These are phyloP conservation scores for Lateolabrax maculatus DNA, from an alignment of 2,797 vertebrate genomes.

Conservation along the genomic window DNA sequence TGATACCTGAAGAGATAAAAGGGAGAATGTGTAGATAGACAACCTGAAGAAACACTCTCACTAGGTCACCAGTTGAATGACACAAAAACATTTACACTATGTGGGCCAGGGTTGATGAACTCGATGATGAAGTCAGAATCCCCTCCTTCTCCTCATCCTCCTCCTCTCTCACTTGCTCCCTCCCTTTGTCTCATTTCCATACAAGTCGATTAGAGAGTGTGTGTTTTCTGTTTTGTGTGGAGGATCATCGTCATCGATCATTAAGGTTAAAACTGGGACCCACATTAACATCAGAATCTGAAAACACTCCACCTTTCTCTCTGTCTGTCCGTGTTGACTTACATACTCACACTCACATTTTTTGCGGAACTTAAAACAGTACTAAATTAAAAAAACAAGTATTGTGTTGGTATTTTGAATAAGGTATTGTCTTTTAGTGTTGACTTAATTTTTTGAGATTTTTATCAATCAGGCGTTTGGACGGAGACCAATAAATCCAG, in stretches of 20 bases:
- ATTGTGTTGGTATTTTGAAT: too few relatives aligned
- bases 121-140: neutral
- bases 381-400: too few relatives aligned
- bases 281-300: slow-evolving; percentile 13
- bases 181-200: slow-evolving; percentile 22
- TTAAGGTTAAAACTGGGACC: slow-evolving; percentile 25
- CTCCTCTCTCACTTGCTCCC: neutral
- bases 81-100: neutral
- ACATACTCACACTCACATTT: too few relatives aligned
- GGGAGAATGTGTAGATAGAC: too few relatives aligned
- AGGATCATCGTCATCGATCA: too few relatives aligned
- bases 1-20: neutral
- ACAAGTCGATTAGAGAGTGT: slow-evolving; percentile 2
- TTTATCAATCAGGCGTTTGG: neutral
- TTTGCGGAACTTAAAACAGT: too few relatives aligned
- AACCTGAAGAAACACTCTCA: neutral
- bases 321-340: neutral
- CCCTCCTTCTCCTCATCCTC: too few relatives aligned
- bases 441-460: too few relatives aligned
- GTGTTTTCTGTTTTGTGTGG: neutral
- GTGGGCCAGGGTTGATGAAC: neutral
- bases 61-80: neutral
- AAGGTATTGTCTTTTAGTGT: too few relatives aligned
- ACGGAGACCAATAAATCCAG: neutral
- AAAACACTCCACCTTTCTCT: neutral